Percentiles rank a stretch among this genome's conserved stretches.
Conservation (phyloP, 1,140 invertebrate species). For the Phenacoccus solenopsis region DNA sequence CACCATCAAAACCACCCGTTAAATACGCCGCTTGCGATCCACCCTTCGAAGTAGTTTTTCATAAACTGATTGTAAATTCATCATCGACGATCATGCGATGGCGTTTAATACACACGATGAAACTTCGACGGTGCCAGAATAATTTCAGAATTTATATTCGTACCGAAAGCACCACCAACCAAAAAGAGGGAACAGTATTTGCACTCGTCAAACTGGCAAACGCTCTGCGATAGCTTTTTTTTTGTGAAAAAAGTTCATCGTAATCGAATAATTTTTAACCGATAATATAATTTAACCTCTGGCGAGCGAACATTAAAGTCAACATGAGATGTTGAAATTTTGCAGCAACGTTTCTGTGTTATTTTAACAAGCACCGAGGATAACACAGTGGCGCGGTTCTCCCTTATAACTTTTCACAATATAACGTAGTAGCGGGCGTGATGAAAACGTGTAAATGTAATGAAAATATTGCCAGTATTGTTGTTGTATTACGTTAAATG, state of each 20-base stretch:
- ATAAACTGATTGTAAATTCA: neutral
- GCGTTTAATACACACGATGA: neutral
- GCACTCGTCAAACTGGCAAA: too few relatives aligned
- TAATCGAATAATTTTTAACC: slow-evolving; percentile 3
- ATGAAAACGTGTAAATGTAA: slow-evolving; percentile 2
- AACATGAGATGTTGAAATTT: neutral
- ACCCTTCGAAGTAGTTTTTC: too few relatives aligned
- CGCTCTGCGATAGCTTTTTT: too few relatives aligned
- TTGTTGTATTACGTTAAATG: neutral
- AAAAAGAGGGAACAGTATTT: too few relatives aligned
- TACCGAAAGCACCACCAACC: neutral
- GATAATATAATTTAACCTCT: slow-evolving; percentile 3
- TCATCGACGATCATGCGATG: neutral
- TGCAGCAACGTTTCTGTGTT: neutral
- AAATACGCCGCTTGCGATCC: too few relatives aligned
- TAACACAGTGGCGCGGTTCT: neutral
- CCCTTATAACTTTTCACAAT: too few relatives aligned
- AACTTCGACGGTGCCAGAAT: neutral
- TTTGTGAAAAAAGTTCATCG: neutral
- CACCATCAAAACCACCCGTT: too few relatives aligned
- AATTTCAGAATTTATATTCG: neutral
- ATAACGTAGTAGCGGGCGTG: neutral
- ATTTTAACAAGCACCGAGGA: neutral
- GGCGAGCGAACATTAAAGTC: neutral
- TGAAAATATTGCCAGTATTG: neutral